Conservation (phyloP, 2,113 vertebrate genomes). For the Entelurus aequoreus region DNA sequence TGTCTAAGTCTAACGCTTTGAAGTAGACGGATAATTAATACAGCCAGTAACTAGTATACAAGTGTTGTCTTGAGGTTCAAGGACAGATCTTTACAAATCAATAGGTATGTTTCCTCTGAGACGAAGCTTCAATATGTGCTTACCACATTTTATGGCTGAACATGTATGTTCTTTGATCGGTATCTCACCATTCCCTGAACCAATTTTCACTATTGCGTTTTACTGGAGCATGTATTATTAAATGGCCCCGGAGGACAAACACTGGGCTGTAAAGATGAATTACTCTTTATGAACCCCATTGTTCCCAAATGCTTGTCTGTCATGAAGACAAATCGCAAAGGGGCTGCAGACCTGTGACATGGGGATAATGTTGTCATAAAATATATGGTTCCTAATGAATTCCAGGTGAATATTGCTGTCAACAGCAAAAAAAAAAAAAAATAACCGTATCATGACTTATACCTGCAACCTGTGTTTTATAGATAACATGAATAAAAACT, state of each 20-base stretch:
- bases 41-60: no score
- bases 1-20: no score
- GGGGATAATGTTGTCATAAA: neutral
- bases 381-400: neutral
- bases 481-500: no score
- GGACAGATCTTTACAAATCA: no score
- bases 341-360: neutral
- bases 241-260: slow-evolving; percentile 12
- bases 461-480: no score
- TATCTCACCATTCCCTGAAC: slow-evolving; percentile 12
- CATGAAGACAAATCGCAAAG: slow-evolving; percentile 5
- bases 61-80: no score
- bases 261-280: slow-evolving; percentile 7
- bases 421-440: slow-evolving; percentile 1
- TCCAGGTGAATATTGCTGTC: neutral
- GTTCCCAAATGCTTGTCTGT: slow-evolving; percentile 8
- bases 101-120: no score
- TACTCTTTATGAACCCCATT: slow-evolving; percentile 8
- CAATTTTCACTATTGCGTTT: slow-evolving; percentile 2
- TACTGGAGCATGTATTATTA: no score
- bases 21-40: no score
- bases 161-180: neutral
- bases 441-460: no score
- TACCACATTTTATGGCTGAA: no score
- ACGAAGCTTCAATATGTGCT: no score